phyloP scores from a whole-genome alignment of 2,888 invertebrate species.

The Polydrusus pterygomalis region DNA sequence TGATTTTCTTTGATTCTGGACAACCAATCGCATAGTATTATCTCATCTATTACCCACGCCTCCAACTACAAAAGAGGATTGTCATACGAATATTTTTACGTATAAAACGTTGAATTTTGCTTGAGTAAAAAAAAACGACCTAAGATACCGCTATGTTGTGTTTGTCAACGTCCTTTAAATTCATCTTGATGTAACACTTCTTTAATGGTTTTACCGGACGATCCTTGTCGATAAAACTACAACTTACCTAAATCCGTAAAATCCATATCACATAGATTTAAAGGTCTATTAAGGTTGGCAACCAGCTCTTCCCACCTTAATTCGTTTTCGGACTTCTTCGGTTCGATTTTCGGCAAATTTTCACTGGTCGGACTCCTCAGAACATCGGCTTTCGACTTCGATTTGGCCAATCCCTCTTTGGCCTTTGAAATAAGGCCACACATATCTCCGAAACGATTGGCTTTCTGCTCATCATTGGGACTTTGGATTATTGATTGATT shows the following conservation, averaged over 20 bases:
- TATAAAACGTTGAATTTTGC: no score
- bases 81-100: no score
- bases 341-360: constrained; percentile 77
- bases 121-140: no score
- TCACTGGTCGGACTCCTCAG: constrained; percentile 83
- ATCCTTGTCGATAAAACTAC: no score
- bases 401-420: constrained; percentile 89
- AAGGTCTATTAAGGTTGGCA: constrained; percentile 82
- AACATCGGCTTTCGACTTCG: constrained; percentile 87
- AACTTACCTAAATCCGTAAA: constrained; percentile 86
- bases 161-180: no score
- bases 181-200: no score
- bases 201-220: no score
- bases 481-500: constrained; percentile 79
- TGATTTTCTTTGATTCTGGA: no score
- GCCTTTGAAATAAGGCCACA: constrained; percentile 94
- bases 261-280: constrained; percentile 94
- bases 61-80: no score
- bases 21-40: no score
- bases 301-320: constrained; percentile 96
- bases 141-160: no score
- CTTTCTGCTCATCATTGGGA: constrained; percentile 76
- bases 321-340: constrained; percentile 94
- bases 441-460: constrained; percentile 84
- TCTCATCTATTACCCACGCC: no score